Conservation (phyloP, 2,113 vertebrate species). For the Todiramphus saurophagus region DNA sequence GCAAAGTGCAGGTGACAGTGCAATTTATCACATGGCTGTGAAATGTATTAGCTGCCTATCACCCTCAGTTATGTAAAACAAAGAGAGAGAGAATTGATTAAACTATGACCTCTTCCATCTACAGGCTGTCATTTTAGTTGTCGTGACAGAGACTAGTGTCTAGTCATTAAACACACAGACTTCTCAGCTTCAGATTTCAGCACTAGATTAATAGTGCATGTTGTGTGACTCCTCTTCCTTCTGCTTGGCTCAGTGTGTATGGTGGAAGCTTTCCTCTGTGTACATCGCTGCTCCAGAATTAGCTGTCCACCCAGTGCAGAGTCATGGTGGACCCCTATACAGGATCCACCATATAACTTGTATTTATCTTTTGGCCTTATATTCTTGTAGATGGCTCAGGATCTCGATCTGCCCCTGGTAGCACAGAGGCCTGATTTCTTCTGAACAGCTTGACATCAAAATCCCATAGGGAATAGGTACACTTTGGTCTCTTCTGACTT, state of each 20-base stretch:
- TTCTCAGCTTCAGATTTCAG: constrained; percentile 10
- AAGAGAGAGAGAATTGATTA: constrained; percentile 56
- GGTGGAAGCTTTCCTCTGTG: not conserved
- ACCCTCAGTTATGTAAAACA: constrained; percentile 63
- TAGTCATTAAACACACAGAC: constrained; percentile 20
- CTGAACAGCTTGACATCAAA: not conserved
- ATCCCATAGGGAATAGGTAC: not conserved
- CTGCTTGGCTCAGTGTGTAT: not conserved
- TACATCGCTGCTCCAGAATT: not conserved
- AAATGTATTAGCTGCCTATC: constrained; percentile 64
- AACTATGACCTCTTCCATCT: constrained; percentile 58
- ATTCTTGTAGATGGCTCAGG: not conserved
- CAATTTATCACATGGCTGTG: constrained; percentile 57
- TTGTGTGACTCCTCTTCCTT: not conserved
- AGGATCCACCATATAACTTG: not conserved
- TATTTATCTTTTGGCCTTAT: not conserved
- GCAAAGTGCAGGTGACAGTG: constrained; percentile 58
- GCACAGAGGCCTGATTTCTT: not conserved
- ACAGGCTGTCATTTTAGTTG: constrained; percentile 53
- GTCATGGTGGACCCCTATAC: not conserved
- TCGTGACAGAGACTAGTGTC: constrained; percentile 24
- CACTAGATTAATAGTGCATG: constrained; percentile 24
- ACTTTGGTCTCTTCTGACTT: not conserved
- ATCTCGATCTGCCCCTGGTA: not conserved
- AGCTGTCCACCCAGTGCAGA: not conserved